These are phyloP conservation scores for Amphiprion clarkii DNA, from an alignment of 2,797 vertebrate genomes.

Conservation along the genomic window DNA sequence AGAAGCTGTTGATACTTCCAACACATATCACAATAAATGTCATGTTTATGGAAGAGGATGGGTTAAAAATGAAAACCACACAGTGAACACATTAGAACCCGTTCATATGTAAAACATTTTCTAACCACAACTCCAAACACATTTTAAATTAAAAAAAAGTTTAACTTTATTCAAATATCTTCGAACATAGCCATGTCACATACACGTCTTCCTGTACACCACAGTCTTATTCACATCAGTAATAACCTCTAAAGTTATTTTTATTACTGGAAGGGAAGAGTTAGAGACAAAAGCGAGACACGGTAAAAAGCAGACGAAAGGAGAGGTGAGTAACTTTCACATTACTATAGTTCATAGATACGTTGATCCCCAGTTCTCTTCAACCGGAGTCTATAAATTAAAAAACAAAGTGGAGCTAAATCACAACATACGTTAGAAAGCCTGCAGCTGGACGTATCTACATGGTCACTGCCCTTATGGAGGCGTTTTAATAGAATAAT, in stretches of 20 bases:
- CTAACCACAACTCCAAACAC: conserved; percentile 18
- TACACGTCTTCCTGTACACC: conserved; percentile 80
- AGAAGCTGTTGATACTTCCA: too few species aligned
- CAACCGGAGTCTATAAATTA: conserved; percentile 72
- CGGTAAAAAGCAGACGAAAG: conserved; percentile 48
- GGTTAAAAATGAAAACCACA: too few species aligned
- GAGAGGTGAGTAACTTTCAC: conserved; percentile 73
- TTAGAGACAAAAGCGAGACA: conserved; percentile 49
- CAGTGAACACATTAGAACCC: too few species aligned
- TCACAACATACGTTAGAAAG: conserved; percentile 51
- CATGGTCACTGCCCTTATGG: not conserved
- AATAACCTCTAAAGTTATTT: conserved; percentile 64
- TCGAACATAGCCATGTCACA: conserved; percentile 75
- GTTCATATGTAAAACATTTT: not conserved
- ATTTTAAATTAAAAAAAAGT: conserved; percentile 72
- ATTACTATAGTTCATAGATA: conserved; percentile 78
- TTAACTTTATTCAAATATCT: conserved; percentile 84
- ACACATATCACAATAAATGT: too few species aligned
- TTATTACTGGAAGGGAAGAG: conserved; percentile 58
- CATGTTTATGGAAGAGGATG: too few species aligned
- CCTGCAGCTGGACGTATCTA: conserved; percentile 25
- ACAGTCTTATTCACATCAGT: conserved; percentile 82
- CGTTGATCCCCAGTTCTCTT: conserved; percentile 61
- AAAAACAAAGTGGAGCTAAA: conserved; percentile 49
- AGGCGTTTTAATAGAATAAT: conserved; percentile 24